phyloP scores from a whole-genome alignment of 2,113 vertebrate species.

The Callospermophilus lateralis region DNA sequence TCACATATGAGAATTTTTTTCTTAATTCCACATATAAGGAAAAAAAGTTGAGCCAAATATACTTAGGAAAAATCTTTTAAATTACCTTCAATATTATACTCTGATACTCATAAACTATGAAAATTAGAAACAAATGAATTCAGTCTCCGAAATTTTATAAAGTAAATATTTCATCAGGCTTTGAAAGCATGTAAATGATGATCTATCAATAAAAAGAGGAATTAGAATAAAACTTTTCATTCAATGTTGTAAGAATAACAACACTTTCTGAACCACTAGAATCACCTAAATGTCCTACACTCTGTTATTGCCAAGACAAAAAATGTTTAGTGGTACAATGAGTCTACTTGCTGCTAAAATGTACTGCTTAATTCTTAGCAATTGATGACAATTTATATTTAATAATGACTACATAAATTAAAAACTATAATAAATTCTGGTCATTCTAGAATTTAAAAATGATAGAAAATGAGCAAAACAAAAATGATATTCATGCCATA shows the following conservation, averaged over 20 bases:
- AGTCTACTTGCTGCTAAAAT: background rate
- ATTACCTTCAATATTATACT: background rate
- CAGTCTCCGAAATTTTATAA: background rate
- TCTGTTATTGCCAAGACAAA: background rate
- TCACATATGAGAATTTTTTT: too few relatives aligned
- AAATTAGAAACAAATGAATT: background rate
- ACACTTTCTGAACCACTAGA: background rate
- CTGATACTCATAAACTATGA: background rate
- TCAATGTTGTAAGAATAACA: background rate
- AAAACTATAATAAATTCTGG: background rate
- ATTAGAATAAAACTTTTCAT: background rate
- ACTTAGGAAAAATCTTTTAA: background rate
- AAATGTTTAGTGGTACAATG: background rate
- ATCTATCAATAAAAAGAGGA: background rate
- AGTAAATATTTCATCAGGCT: background rate
- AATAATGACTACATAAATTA: background rate
- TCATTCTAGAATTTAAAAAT: background rate
- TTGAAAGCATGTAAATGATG: background rate
- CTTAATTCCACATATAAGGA: too few relatives aligned
- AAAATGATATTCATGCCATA: background rate
- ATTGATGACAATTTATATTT: background rate
- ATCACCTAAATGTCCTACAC: fast-evolving
- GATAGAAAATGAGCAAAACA: background rate
- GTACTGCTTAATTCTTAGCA: background rate
- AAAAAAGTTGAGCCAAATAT: background rate